Evolutionary conservation across 1,140 invertebrate genomes (phyloP), one percentile per base, ranked within the genome.

Genomic region (Penaeus chinensis): DNA sequence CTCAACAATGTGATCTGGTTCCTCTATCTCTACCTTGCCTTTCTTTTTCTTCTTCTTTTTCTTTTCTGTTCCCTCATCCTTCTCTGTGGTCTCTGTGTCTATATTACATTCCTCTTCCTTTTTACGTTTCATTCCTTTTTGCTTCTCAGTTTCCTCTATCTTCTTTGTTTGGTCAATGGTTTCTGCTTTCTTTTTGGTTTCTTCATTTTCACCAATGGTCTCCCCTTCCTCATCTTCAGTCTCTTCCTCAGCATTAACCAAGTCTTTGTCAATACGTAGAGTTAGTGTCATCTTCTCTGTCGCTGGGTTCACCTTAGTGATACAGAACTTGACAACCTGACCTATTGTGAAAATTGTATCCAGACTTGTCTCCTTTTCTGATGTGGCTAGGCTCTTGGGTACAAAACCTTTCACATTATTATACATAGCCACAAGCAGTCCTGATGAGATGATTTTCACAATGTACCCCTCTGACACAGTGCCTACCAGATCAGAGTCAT

Each of bases 371-470:
- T 10, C 66, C 24, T 47, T 32, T 20, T 32, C 42, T 42, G 62
- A 22, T 11, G 60, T 63, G 1, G 65, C 27, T 7, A 24, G 3
- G 10, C 71, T 77, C 71, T 83, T 87, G 37, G 86, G 80, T 42
- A 62, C 80, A 65, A 87, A 87, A 3, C 86, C 86, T 62, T 87
- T 87, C 54, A 87, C 86, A 66, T 87, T 69, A 60, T 77, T 82
- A 54, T 74, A 82, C 54, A 87, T 22, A 7, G 24, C 61, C 7
- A 82, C 47, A 4, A 82, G 62, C 32, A 87, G 27, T 3, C 85
- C 85, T 11, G 47, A 13, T n/a, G 47, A 10, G 20, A 20, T 18
- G 47, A 83, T 42, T 16, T 60, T 65, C 24, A 87, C 78, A 77
- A 87, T 77, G 37, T 24, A 78, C 8, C 86, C 86, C 22, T 77